Percentiles rank a stretch among this genome's conserved stretches.
Evolutionary conservation across 2,888 invertebrate species (phyloP).

Genomic region (Sclerodermus sp.): DNA sequence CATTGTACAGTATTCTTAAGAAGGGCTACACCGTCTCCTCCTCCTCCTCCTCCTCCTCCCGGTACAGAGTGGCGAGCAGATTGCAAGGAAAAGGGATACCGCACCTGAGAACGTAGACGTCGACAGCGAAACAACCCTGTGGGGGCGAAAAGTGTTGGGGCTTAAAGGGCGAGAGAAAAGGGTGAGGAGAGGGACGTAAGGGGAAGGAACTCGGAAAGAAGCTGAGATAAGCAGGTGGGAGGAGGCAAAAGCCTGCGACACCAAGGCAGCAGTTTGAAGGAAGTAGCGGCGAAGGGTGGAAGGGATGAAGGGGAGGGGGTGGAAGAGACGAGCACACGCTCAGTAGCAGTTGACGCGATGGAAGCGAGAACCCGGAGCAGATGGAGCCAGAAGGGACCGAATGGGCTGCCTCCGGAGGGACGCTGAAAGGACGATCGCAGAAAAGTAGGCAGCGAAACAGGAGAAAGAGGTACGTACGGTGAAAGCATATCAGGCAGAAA

Average conservation of each 20-base stretch:
- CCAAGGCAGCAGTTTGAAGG: not conserved
- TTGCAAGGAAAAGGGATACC: conserved; percentile 31
- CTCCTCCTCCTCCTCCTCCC: conserved; percentile 3
- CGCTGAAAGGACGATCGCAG: too few relatives aligned
- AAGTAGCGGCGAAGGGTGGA: too few relatives aligned
- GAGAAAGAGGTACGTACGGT: conserved; percentile 9
- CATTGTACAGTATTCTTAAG: conserved; percentile 33
- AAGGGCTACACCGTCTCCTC: conserved; percentile 8
- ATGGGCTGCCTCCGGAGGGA: not conserved
- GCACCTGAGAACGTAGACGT: conserved; percentile 21
- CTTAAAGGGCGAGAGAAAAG: conserved; percentile 14
- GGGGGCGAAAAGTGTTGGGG: too few relatives aligned
- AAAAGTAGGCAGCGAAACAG: not conserved
- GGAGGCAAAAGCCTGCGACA: not conserved
- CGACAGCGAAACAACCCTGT: conserved; percentile 23
- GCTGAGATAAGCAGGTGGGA: conserved; percentile 20
- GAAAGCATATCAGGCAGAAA: not conserved
- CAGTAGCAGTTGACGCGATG: conserved; percentile 3
- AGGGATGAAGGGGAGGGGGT: not conserved
- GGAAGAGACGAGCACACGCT: conserved; percentile 4
- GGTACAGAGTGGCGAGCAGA: conserved; percentile 38
- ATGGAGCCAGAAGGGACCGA: conserved; percentile 8
- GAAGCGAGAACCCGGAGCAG: too few relatives aligned
- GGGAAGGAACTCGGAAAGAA: conserved; percentile 14
- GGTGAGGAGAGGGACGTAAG: conserved; percentile 9